Base-by-base conservation (phyloP, 2,113 vertebrate genomes). In the Zosterops pallidus region DNA sequence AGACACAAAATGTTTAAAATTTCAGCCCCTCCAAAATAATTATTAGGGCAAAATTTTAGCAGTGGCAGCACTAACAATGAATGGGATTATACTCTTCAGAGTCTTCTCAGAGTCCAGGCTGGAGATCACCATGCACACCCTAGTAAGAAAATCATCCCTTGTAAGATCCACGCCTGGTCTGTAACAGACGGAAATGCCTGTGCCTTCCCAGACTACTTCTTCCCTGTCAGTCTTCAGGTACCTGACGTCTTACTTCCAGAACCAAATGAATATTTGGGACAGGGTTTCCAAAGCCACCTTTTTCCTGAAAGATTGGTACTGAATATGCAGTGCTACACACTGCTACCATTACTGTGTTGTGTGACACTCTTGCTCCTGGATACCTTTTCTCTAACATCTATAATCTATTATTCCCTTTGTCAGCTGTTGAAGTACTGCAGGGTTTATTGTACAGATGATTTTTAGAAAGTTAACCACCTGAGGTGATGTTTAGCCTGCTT, bases 1-100 rank as follows among this genome's bases (percentile, higher is more conserved):
- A 62, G 9, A 12, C 17, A 50, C 3, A 10, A 44, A 42, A n/a
- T 2, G 10, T 41, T 65, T 75, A 59, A 86, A 83, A 71, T 23
- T 3, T 68, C 11, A 0, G 5, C 41, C 9, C 8, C 9, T 4
- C 2, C 4, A 4, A 4, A 37, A 62, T 20, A 72, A 56, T 15
- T 4, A 28, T 5, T 19, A 62, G 2, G 9, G 8, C 8, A 57
- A 62, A 65, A n/a, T 57, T 57, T 50, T 59, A 57, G 9, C 31
- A 53, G 20, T 33, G 18, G 6, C 9, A 75, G 24, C 2, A 22
- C 6, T 24, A 71, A 16, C 7, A 78, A 26, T 25, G 23, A 76
- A 39, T 33, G 12, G 8, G 9, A 29, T 77, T 37, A 49, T 46
- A 25, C 8, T 41, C 44, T 39, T 28, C 47, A 55, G 49, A 69